Base-by-base conservation (phyloP, 1,140 invertebrate genomes). In the Hycleus cichorii region DNA sequence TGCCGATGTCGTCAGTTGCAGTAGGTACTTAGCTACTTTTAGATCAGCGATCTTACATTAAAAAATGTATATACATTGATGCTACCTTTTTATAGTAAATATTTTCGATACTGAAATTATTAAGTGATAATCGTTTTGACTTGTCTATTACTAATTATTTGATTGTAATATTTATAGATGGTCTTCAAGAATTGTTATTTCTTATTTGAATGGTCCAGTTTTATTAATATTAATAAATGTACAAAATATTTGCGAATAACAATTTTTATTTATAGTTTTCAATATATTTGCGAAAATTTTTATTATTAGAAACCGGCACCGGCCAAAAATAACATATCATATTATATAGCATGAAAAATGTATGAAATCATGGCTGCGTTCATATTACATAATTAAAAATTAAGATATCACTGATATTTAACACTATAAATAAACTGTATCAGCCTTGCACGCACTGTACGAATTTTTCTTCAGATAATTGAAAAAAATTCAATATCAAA, bases 1-100 rank as follows among this genome's bases (percentile, higher is more conserved):
- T 69, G 70, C 71, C 70, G 66, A 66, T 69, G 62, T 63, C 65
- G 66, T 64, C 64, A 65, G 64, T 64, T 65, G 65, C 62, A 57
- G 48, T 59, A 63, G 58, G 57, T 63, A 59, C 54, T 56, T 58
- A 49, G 59, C 65, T 67, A 65, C 65, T 64, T 63, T 61, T 63
- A 69, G 61, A 65, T 64, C 51, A 47, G 63, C 57, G 50, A 64
- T 62, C 60, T 63, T 64, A 58, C 53, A 64, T 64, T 62, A 62
- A 32, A 32, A 32, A 32, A 32, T 64, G 55, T 51, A 59, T 57
- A 57, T 55, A 59, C 51, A 53, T 46, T 40, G 53, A 56, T 51
- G 51, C 51, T 44, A 53, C 51, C 51, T 53, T 32, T 53, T 51
- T 32, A 32, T 32, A 32, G 32, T 32, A 32, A 32, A 32, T 32